These are phyloP conservation scores for Platysteira castanea DNA, from an alignment of 2,113 vertebrate species.

Conservation along the genomic window DNA sequence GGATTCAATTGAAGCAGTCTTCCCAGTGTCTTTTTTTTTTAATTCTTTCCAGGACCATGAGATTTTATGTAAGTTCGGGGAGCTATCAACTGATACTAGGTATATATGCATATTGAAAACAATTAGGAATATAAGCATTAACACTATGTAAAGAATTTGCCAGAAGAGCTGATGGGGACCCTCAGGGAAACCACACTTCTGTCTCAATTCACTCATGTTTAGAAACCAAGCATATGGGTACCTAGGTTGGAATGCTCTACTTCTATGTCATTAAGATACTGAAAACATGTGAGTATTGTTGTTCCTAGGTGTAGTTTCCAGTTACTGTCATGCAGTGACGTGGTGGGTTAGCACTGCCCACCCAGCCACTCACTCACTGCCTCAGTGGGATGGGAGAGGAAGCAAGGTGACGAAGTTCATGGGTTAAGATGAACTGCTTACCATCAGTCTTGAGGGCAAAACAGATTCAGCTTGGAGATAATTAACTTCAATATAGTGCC, in stretches of 20 bases:
- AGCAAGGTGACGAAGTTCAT: background rate
- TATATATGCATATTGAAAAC: background rate
- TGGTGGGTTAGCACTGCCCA: fast-evolving
- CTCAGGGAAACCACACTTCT: background rate
- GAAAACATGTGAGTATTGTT: background rate
- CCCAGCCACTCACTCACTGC: background rate
- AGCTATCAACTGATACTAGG: background rate
- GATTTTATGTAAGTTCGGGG: background rate
- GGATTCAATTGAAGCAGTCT: background rate
- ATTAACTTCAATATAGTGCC: background rate
- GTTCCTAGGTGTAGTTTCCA: background rate
- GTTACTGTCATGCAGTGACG: background rate
- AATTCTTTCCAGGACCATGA: background rate
- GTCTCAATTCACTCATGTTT: background rate
- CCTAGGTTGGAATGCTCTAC: background rate
- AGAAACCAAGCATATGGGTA: background rate
- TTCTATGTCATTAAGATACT: background rate
- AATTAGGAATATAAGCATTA: background rate
- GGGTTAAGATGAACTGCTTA: background rate
- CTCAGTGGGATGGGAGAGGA: background rate
- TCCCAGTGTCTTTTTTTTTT: background rate
- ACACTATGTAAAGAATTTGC: background rate
- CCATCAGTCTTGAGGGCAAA: background rate
- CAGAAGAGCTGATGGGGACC: background rate
- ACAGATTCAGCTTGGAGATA: background rate